A percentile compares a stretch with the other conserved stretches of the same genome.
Conservation (phyloP, 2,888 invertebrate species). For the Kryphioiulus occultus region DNA sequence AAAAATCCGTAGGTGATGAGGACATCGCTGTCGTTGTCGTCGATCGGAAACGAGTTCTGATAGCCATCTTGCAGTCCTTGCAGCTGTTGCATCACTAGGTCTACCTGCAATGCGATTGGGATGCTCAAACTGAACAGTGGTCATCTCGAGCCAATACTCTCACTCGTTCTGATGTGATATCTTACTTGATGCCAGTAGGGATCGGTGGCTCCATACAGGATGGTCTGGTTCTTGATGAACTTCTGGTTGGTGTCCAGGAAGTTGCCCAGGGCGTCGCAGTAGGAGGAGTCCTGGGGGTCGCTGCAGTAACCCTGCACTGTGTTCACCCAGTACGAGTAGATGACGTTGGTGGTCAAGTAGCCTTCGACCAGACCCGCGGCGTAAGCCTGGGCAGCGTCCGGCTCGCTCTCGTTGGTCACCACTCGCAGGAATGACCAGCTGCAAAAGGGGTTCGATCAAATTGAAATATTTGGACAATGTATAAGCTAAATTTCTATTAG, state of each 20-base stretch:
- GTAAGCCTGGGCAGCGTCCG: conserved; percentile 83
- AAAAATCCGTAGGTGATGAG: conserved; percentile 53
- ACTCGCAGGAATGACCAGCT: conserved; percentile 86
- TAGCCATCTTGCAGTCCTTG: conserved; percentile 67
- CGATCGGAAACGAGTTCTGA: conserved; percentile 70
- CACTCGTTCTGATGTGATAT: background rate
- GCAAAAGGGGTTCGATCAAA: conserved; percentile 44
- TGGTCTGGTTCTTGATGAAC: conserved; percentile 70
- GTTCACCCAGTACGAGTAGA: conserved; percentile 81
- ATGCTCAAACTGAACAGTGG: background rate
- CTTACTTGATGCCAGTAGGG: conserved; percentile 85
- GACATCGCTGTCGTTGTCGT: background rate
- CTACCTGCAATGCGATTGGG: conserved; percentile 1
- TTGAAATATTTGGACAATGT: background rate
- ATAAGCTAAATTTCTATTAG: background rate
- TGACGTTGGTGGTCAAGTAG: conserved; percentile 79
- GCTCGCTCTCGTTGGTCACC: conserved; percentile 75
- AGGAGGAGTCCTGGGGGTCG: conserved; percentile 59
- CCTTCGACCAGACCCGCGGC: conserved; percentile 87
- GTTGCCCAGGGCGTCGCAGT: conserved; percentile 72
- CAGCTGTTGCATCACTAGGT: background rate
- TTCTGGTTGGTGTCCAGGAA: conserved; percentile 72
- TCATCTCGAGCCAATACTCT: background rate
- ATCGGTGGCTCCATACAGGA: conserved; percentile 64
- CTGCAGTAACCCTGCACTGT: conserved; percentile 70